Evolutionary conservation across 92 coral and sea anemone species (phyloP), one percentile per base, ranked within the genome.

Genomic region (Phenganax subtilis): DNA sequence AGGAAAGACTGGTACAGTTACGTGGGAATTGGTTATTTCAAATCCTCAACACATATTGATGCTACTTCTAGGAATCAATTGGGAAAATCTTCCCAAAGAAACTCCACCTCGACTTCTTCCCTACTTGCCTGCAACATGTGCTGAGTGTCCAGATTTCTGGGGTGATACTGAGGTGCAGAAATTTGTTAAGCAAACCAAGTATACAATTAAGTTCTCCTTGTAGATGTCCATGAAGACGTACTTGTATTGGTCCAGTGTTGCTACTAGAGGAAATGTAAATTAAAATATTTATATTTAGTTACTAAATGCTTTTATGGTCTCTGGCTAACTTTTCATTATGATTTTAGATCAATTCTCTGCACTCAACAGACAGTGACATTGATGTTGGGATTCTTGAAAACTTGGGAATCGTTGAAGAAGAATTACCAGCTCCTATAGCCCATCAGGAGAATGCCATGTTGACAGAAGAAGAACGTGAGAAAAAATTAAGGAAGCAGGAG

Each of bases 21-120:
- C 7, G 25, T 59, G 65, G 15, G 65, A 59, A 59, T 12, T 3
- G 65, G 65, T 59, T 59, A 59, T 7, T 59, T 59, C 3, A 59
- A 20, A 59, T 59, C 75, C 53, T 47, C 5, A 12, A 44, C 20
- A n/a, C 27, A 6, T 56, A 30, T 60, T 12, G 20, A 56, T n/a
- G 8, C 74, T 10, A 31, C 27, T 28, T 69, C 27, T 55, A 94
- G 98, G 97, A 68, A 75, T 85, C 15, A 86, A 88, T 17, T 94
- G 98, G 98, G 91, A 90, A 44, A 91, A 88, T 60, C 87, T 94
- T 12, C 91, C 97, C n/a, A 90, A 82, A 62, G 83, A 83, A 17
- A 89, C 82, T 14, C 97, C 98, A 11, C 98, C 98, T 30, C 92
- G 91, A 54, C 68, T 94, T 71, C 88, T 94, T 37, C 98, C 98